phyloP scores from a whole-genome alignment of 2,113 vertebrate species.

The Nipponia nippon region DNA sequence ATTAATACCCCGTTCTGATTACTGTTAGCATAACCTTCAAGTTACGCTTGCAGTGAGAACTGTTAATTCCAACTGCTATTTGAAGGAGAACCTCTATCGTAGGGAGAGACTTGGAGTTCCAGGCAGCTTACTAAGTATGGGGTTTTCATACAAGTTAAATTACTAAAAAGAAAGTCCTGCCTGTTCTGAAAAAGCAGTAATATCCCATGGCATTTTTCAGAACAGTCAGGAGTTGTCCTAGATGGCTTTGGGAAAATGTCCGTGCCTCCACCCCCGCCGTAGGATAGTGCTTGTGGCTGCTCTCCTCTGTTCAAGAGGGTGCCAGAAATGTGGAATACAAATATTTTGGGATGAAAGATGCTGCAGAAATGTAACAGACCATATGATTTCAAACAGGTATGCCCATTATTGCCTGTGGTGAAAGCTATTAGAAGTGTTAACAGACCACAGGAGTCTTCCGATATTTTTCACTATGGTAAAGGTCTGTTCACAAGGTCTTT shows the following conservation, averaged over 20 bases:
- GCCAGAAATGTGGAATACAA: not conserved
- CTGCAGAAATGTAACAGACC: not conserved
- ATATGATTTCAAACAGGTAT: not conserved
- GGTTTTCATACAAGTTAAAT: not conserved
- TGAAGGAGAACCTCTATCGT: not conserved
- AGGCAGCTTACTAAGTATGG: not conserved
- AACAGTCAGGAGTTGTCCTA: not conserved
- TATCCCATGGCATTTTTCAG: not conserved
- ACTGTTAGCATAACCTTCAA: constrained; percentile 44
- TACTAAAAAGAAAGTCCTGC: not conserved
- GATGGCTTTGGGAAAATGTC: not conserved
- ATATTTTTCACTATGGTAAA: not conserved
- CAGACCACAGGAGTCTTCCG: not conserved
- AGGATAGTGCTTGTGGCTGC: not conserved
- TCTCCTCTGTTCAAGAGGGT: not conserved
- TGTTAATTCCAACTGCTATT: not conserved
- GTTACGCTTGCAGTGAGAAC: not conserved
- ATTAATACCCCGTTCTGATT: not conserved
- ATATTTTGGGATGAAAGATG: not conserved
- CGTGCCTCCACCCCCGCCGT: not conserved
- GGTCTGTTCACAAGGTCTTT: not conserved
- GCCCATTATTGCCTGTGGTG: not conserved
- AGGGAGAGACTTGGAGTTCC: not conserved
- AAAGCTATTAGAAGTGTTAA: not conserved
- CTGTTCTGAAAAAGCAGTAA: not conserved